Evolutionary conservation across 2,113 vertebrate genomes (phyloP).

Genomic region (Catagonus wagneri): DNA sequence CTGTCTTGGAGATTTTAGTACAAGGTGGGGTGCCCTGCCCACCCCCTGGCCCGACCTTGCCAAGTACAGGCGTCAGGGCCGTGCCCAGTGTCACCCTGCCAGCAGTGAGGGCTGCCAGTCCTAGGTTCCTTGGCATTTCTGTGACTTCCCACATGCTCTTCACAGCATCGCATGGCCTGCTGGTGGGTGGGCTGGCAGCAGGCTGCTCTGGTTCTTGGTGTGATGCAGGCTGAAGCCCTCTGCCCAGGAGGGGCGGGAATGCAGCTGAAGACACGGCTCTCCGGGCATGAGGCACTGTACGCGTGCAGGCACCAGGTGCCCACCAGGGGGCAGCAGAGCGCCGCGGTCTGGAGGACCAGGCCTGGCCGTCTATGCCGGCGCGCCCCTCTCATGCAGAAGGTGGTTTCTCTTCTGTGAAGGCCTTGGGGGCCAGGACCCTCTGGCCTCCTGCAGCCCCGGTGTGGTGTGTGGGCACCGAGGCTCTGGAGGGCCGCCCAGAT

Average conservation of each 20-base stretch:
- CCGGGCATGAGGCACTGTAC: not conserved
- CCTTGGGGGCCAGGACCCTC: not conserved
- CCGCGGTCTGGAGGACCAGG: fast-evolving
- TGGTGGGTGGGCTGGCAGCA: not conserved
- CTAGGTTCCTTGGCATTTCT: not conserved
- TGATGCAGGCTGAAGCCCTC: not conserved
- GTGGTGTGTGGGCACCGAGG: not conserved
- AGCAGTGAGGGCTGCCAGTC: not conserved
- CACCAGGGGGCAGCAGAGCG: conserved; percentile 29
- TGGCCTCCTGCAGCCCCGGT: not conserved
- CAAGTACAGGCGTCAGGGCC: not conserved
- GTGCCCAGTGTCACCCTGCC: not conserved
- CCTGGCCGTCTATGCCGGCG: not conserved
- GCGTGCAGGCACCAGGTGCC: not conserved
- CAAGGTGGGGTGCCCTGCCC: not conserved
- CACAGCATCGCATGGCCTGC: not conserved
- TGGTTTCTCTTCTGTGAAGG: not conserved
- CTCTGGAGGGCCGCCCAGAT: not conserved
- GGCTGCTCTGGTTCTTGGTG: not conserved
- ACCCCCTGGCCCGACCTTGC: not conserved
- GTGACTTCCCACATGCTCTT: not conserved
- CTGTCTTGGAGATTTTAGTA: not conserved
- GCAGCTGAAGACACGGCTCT: conserved; percentile 12
- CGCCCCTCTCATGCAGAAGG: not conserved
- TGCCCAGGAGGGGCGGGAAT: not conserved